Base-by-base conservation (phyloP, 2,113 vertebrate species). In the Brachyhypopomus occidentalis region DNA sequence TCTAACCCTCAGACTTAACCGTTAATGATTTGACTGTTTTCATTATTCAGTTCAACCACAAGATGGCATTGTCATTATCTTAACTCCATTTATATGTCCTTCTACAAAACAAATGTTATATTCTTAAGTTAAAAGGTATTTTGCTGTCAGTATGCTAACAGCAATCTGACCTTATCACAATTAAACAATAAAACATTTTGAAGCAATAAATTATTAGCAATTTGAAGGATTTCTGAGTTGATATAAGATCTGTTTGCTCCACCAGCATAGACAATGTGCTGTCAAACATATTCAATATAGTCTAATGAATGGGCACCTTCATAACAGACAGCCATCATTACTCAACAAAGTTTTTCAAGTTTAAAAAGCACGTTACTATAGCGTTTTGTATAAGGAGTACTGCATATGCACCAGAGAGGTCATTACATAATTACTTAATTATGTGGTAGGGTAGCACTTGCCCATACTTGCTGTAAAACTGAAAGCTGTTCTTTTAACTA, bases 11-110 rank as follows among this genome's bases (percentile, higher is more conserved):
- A 69, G 20, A 16, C 34, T 36, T 20, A 23, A 63, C 60, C 17
- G 14, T 22, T 38, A 41, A 12, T 20, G 30, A 30, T 3, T 30
- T 30, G 30, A 30, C 1, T 30, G 30, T 30, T 36, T 56, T 19
- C 71, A 59, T 56, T 64, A 62, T 71, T 83, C 52, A 19, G 66
- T 84, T 74, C 82, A 82, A 82, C 84, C 76, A 84, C 86, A 84
- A 85, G 81, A 56, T 83, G 81, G 81, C 78, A 78, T 83, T 87
- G 70, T 78, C n/a, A 66, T 48, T 81, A 64, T 59, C 76, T 67
- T 76, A 1, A 58, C 55, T 23, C 3, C 34, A 17, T 5, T 52
- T 25, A 34, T 11, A 25, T 56, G 23, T 38, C 41, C 36, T 4
- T 34, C 45, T 73, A 17, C 62, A 67, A 73, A 20, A 55, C 59